Percentiles rank a stretch among this genome's conserved stretches.
Conservation (phyloP, 2,797 vertebrate genomes). For the Periparus ater region DNA sequence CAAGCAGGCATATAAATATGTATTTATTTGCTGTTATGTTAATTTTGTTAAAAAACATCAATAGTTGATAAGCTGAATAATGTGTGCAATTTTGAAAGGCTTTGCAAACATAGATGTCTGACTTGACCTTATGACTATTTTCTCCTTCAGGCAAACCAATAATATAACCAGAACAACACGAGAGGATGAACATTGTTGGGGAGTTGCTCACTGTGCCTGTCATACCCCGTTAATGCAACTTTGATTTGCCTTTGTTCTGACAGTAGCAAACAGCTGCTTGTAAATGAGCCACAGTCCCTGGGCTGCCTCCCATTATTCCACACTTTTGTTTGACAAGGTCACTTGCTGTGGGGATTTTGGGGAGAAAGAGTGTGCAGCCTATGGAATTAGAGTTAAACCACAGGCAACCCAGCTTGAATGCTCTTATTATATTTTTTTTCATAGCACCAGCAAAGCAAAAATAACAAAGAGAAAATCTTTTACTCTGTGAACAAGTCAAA, state of each 20-base stretch:
- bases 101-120: constrained; percentile 30
- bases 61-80: constrained; percentile 13
- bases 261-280: constrained; percentile 91
- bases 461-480: constrained; percentile 79
- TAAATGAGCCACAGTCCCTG: constrained; percentile 87
- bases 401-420: constrained; percentile 85
- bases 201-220: constrained; percentile 85
- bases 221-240: constrained; percentile 83
- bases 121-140: constrained; percentile 39
- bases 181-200: constrained; percentile 67
- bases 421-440: constrained; percentile 75
- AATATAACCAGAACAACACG: constrained; percentile 56
- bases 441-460: constrained; percentile 76
- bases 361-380: constrained; percentile 81
- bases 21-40: neutral
- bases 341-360: constrained; percentile 88
- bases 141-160: constrained; percentile 52
- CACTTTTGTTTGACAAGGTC: constrained; percentile 86
- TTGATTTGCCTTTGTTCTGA: constrained; percentile 88
- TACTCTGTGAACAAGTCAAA: constrained; percentile 73
- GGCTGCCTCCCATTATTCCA: constrained; percentile 84
- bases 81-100: constrained; percentile 20
- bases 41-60: neutral
- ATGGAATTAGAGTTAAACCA: constrained; percentile 83
- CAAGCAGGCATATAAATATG: neutral